phyloP scores from a whole-genome alignment of 2,888 invertebrate species.

The Pyrrhosoma nymphula region DNA sequence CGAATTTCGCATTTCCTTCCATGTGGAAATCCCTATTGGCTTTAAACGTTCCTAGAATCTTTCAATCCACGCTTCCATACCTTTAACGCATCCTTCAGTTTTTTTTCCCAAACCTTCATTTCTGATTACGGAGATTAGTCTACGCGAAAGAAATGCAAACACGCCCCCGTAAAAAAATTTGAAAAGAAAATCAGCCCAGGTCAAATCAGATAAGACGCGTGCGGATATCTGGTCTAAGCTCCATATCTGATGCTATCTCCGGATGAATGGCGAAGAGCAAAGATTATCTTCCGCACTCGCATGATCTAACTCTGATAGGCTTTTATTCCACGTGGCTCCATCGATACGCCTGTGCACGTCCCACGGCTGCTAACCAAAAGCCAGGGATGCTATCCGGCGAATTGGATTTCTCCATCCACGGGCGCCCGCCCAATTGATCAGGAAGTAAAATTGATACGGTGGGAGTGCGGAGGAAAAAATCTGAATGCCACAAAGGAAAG shows the following conservation, averaged over 20 bases:
- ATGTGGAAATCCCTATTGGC: too few species aligned
- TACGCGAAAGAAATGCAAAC: neutral
- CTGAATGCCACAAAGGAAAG: neutral
- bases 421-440: neutral
- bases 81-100: neutral
- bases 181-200: neutral
- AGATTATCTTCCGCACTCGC: neutral
- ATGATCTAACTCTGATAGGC: neutral
- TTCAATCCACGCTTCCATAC: neutral
- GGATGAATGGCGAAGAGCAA: neutral
- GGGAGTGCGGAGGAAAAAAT: neutral
- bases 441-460: neutral
- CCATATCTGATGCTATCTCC: neutral
- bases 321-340: neutral
- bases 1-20: too few species aligned
- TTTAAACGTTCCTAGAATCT: neutral
- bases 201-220: neutral
- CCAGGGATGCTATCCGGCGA: neutral
- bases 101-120: neutral
- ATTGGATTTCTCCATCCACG: neutral
- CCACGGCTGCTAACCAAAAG: neutral
- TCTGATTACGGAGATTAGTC: neutral
- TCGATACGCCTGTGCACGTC: neutral
- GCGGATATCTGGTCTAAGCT: neutral
- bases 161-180: neutral